A percentile compares a stretch with the other conserved stretches of the same genome.
phyloP scores from a whole-genome alignment of 2,797 vertebrate species.

The Xiphorhynchus erythropygius region DNA sequence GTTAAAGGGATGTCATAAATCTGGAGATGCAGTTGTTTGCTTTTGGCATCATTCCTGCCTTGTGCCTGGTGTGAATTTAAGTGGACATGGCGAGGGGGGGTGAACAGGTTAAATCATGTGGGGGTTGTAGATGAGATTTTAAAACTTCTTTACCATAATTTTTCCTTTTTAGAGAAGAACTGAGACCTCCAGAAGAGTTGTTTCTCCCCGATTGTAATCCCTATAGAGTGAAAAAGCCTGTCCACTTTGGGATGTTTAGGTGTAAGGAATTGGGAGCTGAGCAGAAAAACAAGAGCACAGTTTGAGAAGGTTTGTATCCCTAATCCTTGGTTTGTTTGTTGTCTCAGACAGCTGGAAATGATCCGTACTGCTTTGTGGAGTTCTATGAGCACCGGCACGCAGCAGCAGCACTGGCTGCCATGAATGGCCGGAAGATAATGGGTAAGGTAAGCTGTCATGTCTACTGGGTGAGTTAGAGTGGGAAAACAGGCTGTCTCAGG shows the following conservation, averaged over 20 bases:
- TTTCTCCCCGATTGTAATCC: accelerated
- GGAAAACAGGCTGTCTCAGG: not conserved
- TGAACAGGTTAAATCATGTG: accelerated
- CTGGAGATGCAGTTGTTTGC: accelerated
- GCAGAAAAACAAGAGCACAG: accelerated
- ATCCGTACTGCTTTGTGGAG: conserved; percentile 98
- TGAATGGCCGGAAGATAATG: conserved; percentile 99
- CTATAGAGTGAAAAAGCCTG: accelerated
- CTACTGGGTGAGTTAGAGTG: conserved; percentile 75
- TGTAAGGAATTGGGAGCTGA: not conserved
- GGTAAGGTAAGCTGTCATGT: conserved; percentile 95
- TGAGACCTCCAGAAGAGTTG: accelerated
- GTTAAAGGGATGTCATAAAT: not conserved
- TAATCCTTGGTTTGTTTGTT: not conserved
- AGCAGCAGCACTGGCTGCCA: conserved; percentile 93
- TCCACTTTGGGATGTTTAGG: accelerated
- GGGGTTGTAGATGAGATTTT: not conserved
- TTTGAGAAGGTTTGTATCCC: not conserved
- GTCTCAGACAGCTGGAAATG: conserved; percentile 92
- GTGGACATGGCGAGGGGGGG: accelerated
- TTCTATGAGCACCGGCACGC: conserved; percentile 98
- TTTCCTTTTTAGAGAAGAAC: not conserved
- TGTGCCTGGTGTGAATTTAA: accelerated
- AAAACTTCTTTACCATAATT: not conserved
- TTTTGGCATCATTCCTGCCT: not conserved